Evolutionary conservation across 2,113 vertebrate genomes (phyloP).

Genomic region (Acanthochromis polyacanthus): DNA sequence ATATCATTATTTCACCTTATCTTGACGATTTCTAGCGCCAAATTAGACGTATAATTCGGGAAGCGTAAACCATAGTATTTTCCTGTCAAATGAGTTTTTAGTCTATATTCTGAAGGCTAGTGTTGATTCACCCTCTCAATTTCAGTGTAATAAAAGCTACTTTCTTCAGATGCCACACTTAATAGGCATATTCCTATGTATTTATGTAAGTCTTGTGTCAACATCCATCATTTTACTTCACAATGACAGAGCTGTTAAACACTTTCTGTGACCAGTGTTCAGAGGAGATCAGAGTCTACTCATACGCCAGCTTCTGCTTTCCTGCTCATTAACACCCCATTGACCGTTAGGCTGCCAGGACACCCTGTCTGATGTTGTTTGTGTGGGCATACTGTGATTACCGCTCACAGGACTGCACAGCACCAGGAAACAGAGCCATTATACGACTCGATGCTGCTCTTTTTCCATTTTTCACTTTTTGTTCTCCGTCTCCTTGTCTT

Average conservation of each 20-base stretch:
- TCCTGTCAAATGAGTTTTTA: no score
- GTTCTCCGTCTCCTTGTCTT: conserved; percentile 39
- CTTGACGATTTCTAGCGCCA: no score
- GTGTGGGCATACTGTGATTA: conserved; percentile 1
- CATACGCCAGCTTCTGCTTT: conserved; percentile 4
- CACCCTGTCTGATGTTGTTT: neutral
- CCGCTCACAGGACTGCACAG: conserved; percentile 22
- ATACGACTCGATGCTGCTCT: conserved; percentile 22
- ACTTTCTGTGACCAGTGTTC: neutral
- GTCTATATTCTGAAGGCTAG: no score
- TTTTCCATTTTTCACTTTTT: conserved; percentile 45
- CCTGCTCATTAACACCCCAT: conserved; percentile 18
- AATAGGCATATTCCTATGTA: neutral
- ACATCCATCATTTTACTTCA: neutral
- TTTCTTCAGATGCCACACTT: neutral
- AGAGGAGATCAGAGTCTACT: conserved; percentile 3
- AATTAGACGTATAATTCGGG: no score
- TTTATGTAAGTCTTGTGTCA: neutral
- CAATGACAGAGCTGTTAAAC: neutral
- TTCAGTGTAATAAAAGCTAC: neutral
- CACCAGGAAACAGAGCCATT: conserved; percentile 29
- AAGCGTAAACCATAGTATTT: no score
- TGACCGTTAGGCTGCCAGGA: neutral
- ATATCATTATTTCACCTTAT: no score
- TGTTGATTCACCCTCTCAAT: neutral